Evolutionary conservation across 2,888 invertebrate species (phyloP), one percentile per base, ranked within the genome.

Genomic region (Tanytarsus gracilentus): DNA sequence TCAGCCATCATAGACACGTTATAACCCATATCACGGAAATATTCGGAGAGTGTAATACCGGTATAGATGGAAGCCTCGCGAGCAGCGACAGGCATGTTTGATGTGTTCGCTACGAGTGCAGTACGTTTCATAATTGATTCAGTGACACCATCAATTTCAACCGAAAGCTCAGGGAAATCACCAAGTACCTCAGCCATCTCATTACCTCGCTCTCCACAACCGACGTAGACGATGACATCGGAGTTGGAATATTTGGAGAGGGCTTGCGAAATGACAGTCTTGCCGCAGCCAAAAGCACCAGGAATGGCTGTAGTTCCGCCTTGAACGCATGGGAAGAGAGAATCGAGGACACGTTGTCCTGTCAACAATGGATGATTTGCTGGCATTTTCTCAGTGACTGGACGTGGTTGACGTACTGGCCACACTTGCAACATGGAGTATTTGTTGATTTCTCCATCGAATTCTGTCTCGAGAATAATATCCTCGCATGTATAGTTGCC

Each of bases 1-100:
- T 99, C 99, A 64, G 99, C 99, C 99, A 99, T 99, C 99, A 99
- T 99, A 67, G 98, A 95, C 49, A 99, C 99, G 75, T 99, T 93
- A 84, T 97, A 96, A 71, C 99, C 99, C 99, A 97, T 97, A 77
- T 91, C 90, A 69, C 90, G 84, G 88, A 97, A 99, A 78, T 99
- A 99, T 77, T 99, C 99, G 25, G 98, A 96, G n/a, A 99, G 79
- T 0, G 99, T 99, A 76, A 99, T 99, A 78, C 95, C 95, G 63
- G 99, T 99, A 76, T 99, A 99, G 74, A 99, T 99, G 72, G 98
- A 99, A 63, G 99, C 99, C 78, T 99, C 99, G 76, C 99, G 87
- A 75, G 99, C 99, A 69, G 99, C 99, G 64, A 99, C 99, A 72
- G 99, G 99, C 99, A 99, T 99, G 89, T 99, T 99, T 65, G 98